These are phyloP conservation scores for Ophthalmolycus amberensis DNA, from an alignment of 2,113 vertebrate genomes.

Conservation along the genomic window DNA sequence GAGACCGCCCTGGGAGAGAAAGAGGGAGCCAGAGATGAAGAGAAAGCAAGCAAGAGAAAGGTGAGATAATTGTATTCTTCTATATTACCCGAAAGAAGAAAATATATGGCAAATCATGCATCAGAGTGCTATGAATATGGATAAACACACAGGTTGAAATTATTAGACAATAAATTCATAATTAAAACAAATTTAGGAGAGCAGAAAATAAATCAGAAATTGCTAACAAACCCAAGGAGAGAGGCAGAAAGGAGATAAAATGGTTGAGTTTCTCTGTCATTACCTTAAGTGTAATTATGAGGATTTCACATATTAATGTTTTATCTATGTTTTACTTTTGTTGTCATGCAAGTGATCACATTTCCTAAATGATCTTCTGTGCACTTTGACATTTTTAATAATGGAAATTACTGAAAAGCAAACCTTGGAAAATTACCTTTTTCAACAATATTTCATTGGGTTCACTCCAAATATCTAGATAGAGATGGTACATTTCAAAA, in stretches of 20 bases:
- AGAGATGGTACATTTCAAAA: not conserved
- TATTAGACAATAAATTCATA: not conserved
- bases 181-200: not conserved
- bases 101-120: not conserved
- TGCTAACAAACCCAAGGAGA: not conserved
- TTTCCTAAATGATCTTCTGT: no score
- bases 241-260: not conserved
- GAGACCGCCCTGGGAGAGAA: slow-evolving; percentile 41
- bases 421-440: no score
- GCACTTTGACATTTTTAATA: not conserved
- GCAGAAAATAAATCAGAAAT: not conserved
- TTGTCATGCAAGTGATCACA: not conserved
- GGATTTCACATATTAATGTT: not conserved
- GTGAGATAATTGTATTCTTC: not conserved
- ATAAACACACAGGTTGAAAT: not conserved
- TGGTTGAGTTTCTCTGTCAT: not conserved
- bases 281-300: not conserved
- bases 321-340: not conserved
- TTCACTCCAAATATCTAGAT: not conserved
- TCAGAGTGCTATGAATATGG: not conserved
- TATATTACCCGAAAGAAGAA: not conserved
- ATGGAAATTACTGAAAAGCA: no score
- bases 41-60: not conserved
- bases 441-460: no score
- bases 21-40: not conserved